Percentiles rank a stretch among this genome's conserved stretches.
phyloP scores from a whole-genome alignment of 2,888 invertebrate species.

The Drosophila lacicola region DNA sequence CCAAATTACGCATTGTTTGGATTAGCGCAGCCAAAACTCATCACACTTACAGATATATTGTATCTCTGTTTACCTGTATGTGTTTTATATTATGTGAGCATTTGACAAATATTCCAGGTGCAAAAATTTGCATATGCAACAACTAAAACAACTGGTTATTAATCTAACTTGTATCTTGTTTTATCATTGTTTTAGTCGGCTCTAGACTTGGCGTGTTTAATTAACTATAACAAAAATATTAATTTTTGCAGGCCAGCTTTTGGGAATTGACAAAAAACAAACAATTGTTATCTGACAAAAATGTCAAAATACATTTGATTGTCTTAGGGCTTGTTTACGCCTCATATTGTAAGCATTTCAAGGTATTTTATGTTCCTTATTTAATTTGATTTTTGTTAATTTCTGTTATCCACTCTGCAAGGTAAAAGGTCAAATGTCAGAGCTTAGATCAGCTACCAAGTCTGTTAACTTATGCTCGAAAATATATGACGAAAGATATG shows the following conservation, averaged over 20 bases:
- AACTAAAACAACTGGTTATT: slow-evolving; percentile 22
- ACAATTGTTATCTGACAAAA: background rate
- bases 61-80: background rate
- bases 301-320: slow-evolving; percentile 9
- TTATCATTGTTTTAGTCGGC: slow-evolving; percentile 6
- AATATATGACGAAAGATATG: background rate
- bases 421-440: slow-evolving; percentile 29
- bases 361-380: slow-evolving; percentile 17
- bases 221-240: slow-evolving; percentile 9
- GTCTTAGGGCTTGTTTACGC: slow-evolving; percentile 4
- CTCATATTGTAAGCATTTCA: slow-evolving; percentile 23
- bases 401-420: slow-evolving; percentile 6
- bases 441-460: background rate
- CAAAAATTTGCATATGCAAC: slow-evolving; percentile 41
- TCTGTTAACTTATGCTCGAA: background rate
- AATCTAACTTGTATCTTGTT: slow-evolving; percentile 17
- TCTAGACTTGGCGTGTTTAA: slow-evolving; percentile 1
- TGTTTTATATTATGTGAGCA: slow-evolving; percentile 4
- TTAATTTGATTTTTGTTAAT: background rate
- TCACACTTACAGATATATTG: slow-evolving; percentile 4
- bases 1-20: slow-evolving; percentile 71
- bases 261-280: slow-evolving; percentile 5
- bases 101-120: slow-evolving; percentile 20
- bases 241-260: background rate
- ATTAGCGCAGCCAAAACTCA: slow-evolving; percentile 13